These are phyloP conservation scores for Dinothrombium tinctorium DNA, from an alignment of 1,140 invertebrate genomes.

Conservation along the genomic window DNA sequence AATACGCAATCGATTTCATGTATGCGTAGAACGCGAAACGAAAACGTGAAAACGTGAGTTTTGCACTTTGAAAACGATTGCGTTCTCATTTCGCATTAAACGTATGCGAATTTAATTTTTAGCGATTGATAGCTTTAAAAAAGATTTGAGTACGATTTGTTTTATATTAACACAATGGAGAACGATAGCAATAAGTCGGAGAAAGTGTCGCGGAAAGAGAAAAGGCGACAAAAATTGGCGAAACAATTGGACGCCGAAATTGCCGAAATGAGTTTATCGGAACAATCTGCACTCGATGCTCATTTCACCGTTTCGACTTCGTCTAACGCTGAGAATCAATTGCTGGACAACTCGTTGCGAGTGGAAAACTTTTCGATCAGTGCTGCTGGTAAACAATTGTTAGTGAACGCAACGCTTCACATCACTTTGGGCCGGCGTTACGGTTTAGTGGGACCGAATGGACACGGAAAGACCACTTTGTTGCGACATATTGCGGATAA, in stretches of 20 bases:
- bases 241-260: constrained; percentile 9
- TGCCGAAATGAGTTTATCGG: constrained; percentile 1
- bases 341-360: constrained; percentile 18
- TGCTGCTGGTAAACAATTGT: constrained; percentile 89
- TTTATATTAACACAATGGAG: no score
- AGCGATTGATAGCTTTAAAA: no score
- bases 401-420: constrained; percentile 80
- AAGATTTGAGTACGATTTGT: no score
- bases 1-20: no score
- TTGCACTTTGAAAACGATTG: no score
- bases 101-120: no score
- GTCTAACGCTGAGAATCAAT: not conserved
- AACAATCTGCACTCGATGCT: constrained; percentile 4
- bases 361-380: constrained; percentile 91
- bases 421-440: constrained; percentile 85
- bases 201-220: constrained; percentile 10
- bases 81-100: no score
- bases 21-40: no score
- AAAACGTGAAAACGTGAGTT: no score
- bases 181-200: no score
- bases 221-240: constrained; percentile 9
- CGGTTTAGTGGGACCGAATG: constrained; percentile 68
- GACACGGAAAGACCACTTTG: constrained; percentile 95
- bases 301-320: constrained; percentile 12
- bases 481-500: constrained; percentile 70